phyloP scores from a whole-genome alignment of 2,113 vertebrate genomes.

The Mesocricetus auratus region DNA sequence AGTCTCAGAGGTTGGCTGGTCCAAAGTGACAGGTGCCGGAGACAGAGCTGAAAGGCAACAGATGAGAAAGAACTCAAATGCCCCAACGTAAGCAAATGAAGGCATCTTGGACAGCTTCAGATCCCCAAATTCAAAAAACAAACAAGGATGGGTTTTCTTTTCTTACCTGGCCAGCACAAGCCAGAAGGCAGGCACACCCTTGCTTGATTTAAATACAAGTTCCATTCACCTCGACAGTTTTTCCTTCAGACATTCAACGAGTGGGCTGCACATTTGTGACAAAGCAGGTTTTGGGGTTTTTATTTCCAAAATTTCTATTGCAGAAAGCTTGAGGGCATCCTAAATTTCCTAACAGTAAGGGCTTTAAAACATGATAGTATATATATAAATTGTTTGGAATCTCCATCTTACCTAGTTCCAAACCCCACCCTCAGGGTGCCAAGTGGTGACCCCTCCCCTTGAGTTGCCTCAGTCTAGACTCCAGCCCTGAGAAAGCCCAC shows the following conservation, averaged over 20 bases:
- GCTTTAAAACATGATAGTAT: not conserved
- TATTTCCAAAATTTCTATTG: not conserved
- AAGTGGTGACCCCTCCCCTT: no score
- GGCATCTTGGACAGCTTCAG: not conserved
- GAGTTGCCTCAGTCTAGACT: no score
- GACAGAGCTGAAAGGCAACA: no score
- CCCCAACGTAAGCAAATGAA: not conserved
- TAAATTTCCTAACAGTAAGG: not conserved
- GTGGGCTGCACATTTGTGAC: not conserved
- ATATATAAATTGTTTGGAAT: not conserved
- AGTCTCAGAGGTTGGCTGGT: not conserved
- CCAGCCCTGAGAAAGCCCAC: no score
- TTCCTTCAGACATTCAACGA: not conserved
- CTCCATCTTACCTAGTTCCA: no score
- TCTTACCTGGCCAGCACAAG: not conserved
- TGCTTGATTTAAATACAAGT: not conserved
- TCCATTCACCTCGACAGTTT: not conserved
- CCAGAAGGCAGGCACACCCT: not conserved
- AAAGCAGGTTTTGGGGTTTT: not conserved
- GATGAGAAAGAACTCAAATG: not conserved
- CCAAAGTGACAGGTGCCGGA: not conserved
- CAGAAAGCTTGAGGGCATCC: not conserved
- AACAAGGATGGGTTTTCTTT: not conserved
- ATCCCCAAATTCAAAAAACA: not conserved
- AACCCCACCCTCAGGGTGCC: no score